Evolutionary conservation across 2,888 invertebrate genomes (phyloP).

Genomic region (Ophraella communa): DNA sequence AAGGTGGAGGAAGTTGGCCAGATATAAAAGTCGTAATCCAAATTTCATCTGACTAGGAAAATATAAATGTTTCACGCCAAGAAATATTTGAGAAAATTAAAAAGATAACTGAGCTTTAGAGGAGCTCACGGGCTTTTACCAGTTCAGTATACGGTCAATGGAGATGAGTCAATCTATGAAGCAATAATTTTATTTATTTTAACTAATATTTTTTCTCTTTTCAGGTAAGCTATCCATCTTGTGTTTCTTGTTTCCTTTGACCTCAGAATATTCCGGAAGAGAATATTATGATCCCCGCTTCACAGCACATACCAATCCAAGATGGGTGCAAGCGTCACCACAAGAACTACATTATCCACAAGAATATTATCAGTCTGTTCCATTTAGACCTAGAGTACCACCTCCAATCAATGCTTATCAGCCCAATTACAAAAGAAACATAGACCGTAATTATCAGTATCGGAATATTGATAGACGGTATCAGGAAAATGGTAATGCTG

Average conservation of each 20-base stretch:
- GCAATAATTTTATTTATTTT: no score
- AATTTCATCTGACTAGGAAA: no score
- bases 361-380: constrained; percentile 30
- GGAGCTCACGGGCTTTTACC: no score
- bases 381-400: not conserved
- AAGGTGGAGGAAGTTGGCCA: no score
- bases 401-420: constrained; percentile 2
- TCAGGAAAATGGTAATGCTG: constrained; percentile 38
- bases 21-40: no score
- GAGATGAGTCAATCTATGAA: no score
- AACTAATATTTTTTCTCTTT: constrained; percentile 31
- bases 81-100: no score
- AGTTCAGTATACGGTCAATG: no score
- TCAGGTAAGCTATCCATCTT: constrained; percentile 45
- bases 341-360: constrained; percentile 16
- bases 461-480: constrained; percentile 31
- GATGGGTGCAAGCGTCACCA: constrained; percentile 50
- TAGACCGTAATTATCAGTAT: constrained; percentile 17
- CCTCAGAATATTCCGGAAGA: constrained; percentile 38
- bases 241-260: constrained; percentile 42
- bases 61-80: no score
- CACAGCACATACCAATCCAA: constrained; percentile 36
- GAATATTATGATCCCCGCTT: constrained; percentile 48
- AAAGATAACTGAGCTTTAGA: no score
- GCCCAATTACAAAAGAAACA: constrained; percentile 6